Base-by-base conservation (phyloP, 2,113 vertebrate species). In the Solea senegalensis region DNA sequence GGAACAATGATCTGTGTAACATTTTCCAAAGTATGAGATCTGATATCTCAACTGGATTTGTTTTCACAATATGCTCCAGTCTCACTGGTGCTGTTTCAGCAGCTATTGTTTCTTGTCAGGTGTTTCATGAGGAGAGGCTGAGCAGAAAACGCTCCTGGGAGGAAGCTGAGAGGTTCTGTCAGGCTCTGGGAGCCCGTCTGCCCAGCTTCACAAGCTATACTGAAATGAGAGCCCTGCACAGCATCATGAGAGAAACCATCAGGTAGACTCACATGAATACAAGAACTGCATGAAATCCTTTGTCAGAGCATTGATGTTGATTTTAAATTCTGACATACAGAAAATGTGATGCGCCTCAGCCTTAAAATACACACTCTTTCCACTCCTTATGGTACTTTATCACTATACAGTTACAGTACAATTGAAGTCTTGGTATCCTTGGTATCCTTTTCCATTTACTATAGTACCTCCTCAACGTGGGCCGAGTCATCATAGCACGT, bases 151-250 rank as follows among this genome's bases (percentile, higher is more conserved):
- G 97, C 62, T 94, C 96, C 2, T 98, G 98, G 98, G 95, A 95
- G 76, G 98, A 99, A 85, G 96, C 98, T 1, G 94, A 97, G 83
- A 90, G 93, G 65, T 97, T 98, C 88, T 99, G 98, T 72, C 92
- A 94, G 83, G 95, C 94, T 0, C 92, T 98, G 0, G 97, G 98
- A 69, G 96, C 94, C 65, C 94, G 95, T 76, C 94, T 99, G 68
- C 93, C 94, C 65, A 98, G 98, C 87, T 96, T 98, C 74, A 92
- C 90, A 44, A 87, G 92, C 16, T 1, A 16, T 0, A 72, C 82
- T 11, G 96, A 98, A 91, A 92, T 96, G 89, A 85, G 69, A 54
- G 81, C 83, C 0, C 93, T 98, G 63, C 91, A 96, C 84, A 82
- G 48, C 8, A 90, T 96, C 60, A 71, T 97, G 70, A 90, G 92